A percentile compares a stretch with the other conserved stretches of the same genome.
These are phyloP conservation scores for Poeciliopsis retropinna DNA, from an alignment of 2,113 vertebrate genomes.

Conservation along the genomic window DNA sequence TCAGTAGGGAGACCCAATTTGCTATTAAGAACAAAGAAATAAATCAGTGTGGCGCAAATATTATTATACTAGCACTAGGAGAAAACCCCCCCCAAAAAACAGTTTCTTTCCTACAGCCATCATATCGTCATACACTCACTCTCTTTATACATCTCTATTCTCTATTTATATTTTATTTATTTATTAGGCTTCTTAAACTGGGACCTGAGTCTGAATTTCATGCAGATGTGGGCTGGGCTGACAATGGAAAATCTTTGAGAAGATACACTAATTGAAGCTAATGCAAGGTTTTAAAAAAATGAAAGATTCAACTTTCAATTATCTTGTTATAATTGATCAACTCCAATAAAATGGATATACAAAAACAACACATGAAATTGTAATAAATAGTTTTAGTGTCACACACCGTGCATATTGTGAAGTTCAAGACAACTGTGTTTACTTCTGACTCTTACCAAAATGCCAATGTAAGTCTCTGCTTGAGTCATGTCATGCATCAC, in stretches of 20 bases:
- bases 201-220: too few relatives aligned
- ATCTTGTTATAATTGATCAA: neutral
- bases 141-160: too few relatives aligned
- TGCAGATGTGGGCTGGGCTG: too few relatives aligned
- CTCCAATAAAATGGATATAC: neutral
- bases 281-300: neutral
- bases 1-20: slow-evolving; percentile 78
- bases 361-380: neutral
- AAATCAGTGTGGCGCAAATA: neutral
- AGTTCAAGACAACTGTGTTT: neutral
- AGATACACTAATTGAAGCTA: neutral
- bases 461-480: neutral
- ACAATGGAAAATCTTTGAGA: too few relatives aligned
- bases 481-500: neutral
- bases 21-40: slow-evolving; percentile 50
- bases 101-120: too few relatives aligned
- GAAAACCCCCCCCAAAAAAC: too few relatives aligned
- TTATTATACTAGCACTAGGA: neutral
- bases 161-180: too few relatives aligned
- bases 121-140: too few relatives aligned
- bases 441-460: neutral
- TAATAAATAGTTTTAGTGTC: neutral
- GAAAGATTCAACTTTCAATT: neutral
- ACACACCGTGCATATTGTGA: neutral
- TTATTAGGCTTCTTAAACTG: too few relatives aligned